A percentile compares a stretch with the other conserved stretches of the same genome.
These are phyloP conservation scores for Tuta absoluta DNA, from an alignment of 2,888 invertebrate genomes.

Conservation along the genomic window DNA sequence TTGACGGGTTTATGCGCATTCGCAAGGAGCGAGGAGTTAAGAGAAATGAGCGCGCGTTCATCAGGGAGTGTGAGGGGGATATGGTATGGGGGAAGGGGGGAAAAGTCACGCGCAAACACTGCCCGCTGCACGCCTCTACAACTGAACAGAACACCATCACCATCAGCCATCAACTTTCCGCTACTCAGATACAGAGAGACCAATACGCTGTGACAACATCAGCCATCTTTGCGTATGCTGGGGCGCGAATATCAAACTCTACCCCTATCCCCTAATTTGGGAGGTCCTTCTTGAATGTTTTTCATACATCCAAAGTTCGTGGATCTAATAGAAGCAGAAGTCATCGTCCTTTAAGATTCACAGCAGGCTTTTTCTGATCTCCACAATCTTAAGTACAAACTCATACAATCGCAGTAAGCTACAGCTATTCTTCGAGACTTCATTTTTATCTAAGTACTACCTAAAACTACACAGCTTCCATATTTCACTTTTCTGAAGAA, in stretches of 20 bases:
- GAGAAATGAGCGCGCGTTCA: constrained; percentile 18
- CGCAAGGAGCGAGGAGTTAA: neutral
- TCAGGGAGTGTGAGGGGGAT: neutral
- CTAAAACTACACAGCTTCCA: neutral
- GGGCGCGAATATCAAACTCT: neutral
- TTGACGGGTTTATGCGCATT: neutral
- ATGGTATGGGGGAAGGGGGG: neutral
- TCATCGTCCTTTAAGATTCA: too few relatives aligned
- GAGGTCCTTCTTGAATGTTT: too few relatives aligned
- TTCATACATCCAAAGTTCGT: too few relatives aligned
- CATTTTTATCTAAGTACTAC: neutral
- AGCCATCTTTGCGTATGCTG: neutral
- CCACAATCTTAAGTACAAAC: too few relatives aligned
- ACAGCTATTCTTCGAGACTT: too few relatives aligned
- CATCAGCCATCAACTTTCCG: constrained; percentile 3
- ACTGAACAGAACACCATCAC: constrained; percentile 3
- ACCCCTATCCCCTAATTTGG: too few relatives aligned
- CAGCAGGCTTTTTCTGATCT: too few relatives aligned
- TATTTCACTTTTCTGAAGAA: neutral
- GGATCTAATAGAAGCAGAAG: too few relatives aligned
- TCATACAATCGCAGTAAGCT: too few relatives aligned
- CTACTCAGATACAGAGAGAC: neutral
- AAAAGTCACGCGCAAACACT: constrained; percentile 10
- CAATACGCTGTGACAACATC: neutral
- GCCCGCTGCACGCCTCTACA: constrained; percentile 5